Conservation (phyloP, 2,797 vertebrate species). For the Alosa sapidissima region DNA sequence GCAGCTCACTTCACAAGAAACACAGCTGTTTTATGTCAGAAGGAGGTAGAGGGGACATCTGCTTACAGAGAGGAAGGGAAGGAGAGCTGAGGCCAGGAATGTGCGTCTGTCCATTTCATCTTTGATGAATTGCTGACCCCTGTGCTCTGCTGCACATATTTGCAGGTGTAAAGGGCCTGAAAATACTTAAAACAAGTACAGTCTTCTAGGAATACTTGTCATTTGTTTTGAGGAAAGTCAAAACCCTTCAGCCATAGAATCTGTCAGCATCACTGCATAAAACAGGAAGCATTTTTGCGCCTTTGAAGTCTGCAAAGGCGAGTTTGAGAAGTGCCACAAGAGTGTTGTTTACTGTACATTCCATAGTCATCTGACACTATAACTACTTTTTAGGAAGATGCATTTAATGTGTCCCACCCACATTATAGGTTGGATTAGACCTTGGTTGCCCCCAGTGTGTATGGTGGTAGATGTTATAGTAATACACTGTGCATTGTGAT, state of each 20-base stretch:
- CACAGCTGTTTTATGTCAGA: slow-evolving; percentile 58
- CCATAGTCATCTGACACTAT: neutral
- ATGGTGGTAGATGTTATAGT: neutral
- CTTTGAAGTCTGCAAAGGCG: neutral
- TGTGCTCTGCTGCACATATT: neutral
- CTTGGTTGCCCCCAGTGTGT: neutral
- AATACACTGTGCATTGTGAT: neutral
- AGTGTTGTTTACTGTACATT: neutral
- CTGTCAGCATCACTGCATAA: neutral
- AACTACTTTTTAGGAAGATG: neutral
- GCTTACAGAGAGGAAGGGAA: slow-evolving; percentile 41
- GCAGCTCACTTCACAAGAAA: slow-evolving; percentile 36
- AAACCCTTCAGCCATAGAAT: neutral
- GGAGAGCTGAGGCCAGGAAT: neutral
- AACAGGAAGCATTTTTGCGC: neutral
- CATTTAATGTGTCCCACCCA: neutral
- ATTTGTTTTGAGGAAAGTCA: neutral
- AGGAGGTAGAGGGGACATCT: slow-evolving; percentile 62
- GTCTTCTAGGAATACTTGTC: neutral
- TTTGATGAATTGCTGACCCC: slow-evolving; percentile 1
- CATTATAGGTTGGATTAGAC: neutral
- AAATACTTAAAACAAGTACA: neutral
- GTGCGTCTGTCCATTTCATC: neutral
- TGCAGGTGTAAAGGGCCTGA: neutral
- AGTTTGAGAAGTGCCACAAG: neutral